Conservation (phyloP, 2,888 invertebrate genomes). For the Ophion obscuratus region DNA sequence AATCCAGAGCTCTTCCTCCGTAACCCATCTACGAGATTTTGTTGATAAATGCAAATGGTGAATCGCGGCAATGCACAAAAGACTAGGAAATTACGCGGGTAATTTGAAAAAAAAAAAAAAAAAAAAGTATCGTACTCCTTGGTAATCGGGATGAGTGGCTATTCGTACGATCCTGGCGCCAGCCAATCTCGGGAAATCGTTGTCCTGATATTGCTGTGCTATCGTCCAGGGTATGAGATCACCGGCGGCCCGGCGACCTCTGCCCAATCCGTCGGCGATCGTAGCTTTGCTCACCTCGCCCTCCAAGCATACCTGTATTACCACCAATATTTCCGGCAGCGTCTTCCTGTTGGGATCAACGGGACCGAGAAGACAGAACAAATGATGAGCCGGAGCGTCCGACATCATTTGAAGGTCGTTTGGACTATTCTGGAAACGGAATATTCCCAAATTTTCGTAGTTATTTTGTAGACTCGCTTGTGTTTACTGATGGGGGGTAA, state of each 20-base stretch:
- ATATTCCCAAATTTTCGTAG: background rate
- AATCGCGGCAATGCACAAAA: background rate
- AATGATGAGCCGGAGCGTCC: conserved; percentile 98
- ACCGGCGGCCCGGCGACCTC: conserved; percentile 96
- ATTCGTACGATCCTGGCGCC: conserved; percentile 98
- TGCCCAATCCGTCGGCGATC: conserved; percentile 91
- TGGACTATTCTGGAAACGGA: conserved; percentile 92
- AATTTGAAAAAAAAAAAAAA: conserved; percentile 34
- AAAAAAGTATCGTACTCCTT: conserved; percentile 87
- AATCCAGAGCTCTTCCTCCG: conserved; percentile 93
- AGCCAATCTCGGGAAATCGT: conserved; percentile 94
- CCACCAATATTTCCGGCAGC: conserved; percentile 97
- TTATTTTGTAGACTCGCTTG: background rate
- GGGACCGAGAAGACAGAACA: conserved; percentile 97
- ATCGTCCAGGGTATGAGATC: conserved; percentile 99
- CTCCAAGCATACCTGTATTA: conserved; percentile 93
- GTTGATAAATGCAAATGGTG: background rate
- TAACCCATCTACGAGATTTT: conserved; percentile 94
- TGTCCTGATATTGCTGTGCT: conserved; percentile 97
- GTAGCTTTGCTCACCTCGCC: conserved; percentile 89
- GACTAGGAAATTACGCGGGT: background rate
- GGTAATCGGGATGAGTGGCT: conserved; percentile 99
- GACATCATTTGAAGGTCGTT: conserved; percentile 99
- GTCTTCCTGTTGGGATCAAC: conserved; percentile 89
- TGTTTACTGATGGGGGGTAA: too few species aligned